phyloP scores from a whole-genome alignment of 1,140 invertebrate species.

The Bombus fervidus region DNA sequence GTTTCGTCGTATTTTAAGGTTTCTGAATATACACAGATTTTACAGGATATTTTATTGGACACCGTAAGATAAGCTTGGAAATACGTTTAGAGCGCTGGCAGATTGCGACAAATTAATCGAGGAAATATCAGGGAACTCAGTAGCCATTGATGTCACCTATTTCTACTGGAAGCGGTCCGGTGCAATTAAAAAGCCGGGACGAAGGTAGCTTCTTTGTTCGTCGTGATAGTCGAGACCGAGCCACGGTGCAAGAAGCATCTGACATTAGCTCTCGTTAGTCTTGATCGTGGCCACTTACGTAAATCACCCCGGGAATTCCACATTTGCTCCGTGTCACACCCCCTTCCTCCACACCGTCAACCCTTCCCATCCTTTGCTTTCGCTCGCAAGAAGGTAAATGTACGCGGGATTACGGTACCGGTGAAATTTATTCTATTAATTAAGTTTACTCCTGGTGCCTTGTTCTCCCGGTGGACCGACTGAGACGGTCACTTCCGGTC shows the following conservation, averaged over 20 bases:
- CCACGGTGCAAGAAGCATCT: constrained; percentile 55
- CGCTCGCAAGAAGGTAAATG: constrained; percentile 63
- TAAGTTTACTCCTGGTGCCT: constrained; percentile 62
- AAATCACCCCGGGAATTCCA: constrained; percentile 68
- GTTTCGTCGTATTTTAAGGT: background rate
- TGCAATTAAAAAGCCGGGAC: constrained; percentile 50
- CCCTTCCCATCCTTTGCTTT: constrained; percentile 9
- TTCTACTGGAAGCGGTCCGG: constrained; percentile 23
- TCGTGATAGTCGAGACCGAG: constrained; percentile 22
- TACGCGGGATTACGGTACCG: constrained; percentile 61
- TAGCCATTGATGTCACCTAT: constrained; percentile 56
- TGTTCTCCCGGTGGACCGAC: constrained; percentile 21
- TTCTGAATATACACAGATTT: background rate
- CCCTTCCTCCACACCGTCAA: background rate
- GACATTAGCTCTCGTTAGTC: constrained; percentile 71
- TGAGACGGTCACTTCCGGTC: constrained; percentile 47
- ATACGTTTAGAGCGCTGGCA: background rate
- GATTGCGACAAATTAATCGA: constrained; percentile 34
- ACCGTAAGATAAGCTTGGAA: no score
- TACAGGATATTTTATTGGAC: background rate
- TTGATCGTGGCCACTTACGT: constrained; percentile 73
- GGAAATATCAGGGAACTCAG: constrained; percentile 49
- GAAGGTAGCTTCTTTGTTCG: constrained; percentile 18
- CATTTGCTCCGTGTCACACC: constrained; percentile 53
- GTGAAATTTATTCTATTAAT: constrained; percentile 73